Percentiles rank a stretch among this genome's conserved stretches.
phyloP scores from a whole-genome alignment of 2,113 vertebrate genomes.

The Bubo scandiacus region DNA sequence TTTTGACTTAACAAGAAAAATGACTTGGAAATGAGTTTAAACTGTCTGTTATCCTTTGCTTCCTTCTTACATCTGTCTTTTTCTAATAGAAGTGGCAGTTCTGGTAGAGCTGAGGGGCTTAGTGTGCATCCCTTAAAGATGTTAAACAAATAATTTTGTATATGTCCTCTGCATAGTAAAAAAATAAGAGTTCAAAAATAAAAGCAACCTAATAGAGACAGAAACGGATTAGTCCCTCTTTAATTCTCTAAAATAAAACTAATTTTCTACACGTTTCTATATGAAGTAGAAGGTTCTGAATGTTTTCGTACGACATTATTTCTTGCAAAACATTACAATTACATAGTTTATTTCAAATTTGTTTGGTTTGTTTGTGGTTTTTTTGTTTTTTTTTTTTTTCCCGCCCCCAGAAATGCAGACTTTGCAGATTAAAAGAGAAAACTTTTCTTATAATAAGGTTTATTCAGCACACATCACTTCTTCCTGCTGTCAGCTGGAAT shows the following conservation, averaged over 20 bases:
- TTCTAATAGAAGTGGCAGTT: neutral
- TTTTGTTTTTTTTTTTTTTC: neutral
- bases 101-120: neutral
- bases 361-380: neutral
- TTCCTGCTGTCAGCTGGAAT: conserved; percentile 39
- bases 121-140: neutral
- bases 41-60: neutral
- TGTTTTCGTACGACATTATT: neutral
- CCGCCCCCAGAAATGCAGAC: neutral
- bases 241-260: neutral
- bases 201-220: neutral
- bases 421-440: neutral
- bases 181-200: neutral
- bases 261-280: neutral
- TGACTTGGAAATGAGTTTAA: neutral
- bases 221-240: neutral
- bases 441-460: neutral
- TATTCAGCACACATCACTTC: conserved; percentile 20
- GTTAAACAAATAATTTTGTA: neutral
- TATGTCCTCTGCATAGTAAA: neutral
- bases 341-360: neutral
- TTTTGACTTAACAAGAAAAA: neutral
- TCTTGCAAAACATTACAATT: neutral
- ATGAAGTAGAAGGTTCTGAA: neutral
- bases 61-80: neutral